Conservation (phyloP, 2,888 invertebrate species). For the Dimorphilus gyrociliatus region DNA sequence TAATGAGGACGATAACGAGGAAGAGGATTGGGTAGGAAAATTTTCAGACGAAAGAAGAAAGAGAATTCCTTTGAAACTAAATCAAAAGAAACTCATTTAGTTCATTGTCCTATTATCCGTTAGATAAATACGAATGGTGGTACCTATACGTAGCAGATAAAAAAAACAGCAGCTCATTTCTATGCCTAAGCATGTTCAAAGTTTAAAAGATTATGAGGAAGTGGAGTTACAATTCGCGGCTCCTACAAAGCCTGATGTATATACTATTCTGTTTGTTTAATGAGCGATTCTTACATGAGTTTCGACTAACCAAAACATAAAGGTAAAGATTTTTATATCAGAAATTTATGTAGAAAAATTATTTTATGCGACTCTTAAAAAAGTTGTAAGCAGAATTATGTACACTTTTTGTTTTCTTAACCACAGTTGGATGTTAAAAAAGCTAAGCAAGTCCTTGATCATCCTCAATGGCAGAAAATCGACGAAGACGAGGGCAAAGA, state of each 20-base stretch:
- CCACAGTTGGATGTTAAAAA: slow-evolving; percentile 78
- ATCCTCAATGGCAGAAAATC: slow-evolving; percentile 95
- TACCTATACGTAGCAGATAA: slow-evolving; percentile 97
- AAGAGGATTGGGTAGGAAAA: slow-evolving; percentile 84
- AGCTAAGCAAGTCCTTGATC: slow-evolving; percentile 75
- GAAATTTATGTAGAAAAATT: not conserved
- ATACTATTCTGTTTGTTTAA: slow-evolving; percentile 72
- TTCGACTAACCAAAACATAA: slow-evolving; percentile 55
- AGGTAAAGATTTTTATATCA: slow-evolving; percentile 11
- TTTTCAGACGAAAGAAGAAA: slow-evolving; percentile 57
- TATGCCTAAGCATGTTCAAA: slow-evolving; percentile 80
- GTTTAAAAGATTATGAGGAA: slow-evolving; percentile 71
- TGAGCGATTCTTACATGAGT: slow-evolving; percentile 91
- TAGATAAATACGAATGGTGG: slow-evolving; percentile 94
- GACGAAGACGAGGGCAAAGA: slow-evolving; percentile 67
- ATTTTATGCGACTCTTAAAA: not conserved
- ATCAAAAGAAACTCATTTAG: slow-evolving; percentile 81
- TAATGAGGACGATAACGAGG: slow-evolving; percentile 51
- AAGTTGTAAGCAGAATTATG: slow-evolving; percentile 1
- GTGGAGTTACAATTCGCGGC: slow-evolving; percentile 90
- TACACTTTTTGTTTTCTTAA: slow-evolving; percentile 5
- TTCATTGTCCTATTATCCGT: slow-evolving; percentile 90
- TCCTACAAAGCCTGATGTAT: slow-evolving; percentile 77
- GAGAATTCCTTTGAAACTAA: slow-evolving; percentile 77
- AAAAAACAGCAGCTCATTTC: slow-evolving; percentile 74